These are phyloP conservation scores for Malacosoma neustria DNA, from an alignment of 2,888 invertebrate genomes.

Conservation along the genomic window DNA sequence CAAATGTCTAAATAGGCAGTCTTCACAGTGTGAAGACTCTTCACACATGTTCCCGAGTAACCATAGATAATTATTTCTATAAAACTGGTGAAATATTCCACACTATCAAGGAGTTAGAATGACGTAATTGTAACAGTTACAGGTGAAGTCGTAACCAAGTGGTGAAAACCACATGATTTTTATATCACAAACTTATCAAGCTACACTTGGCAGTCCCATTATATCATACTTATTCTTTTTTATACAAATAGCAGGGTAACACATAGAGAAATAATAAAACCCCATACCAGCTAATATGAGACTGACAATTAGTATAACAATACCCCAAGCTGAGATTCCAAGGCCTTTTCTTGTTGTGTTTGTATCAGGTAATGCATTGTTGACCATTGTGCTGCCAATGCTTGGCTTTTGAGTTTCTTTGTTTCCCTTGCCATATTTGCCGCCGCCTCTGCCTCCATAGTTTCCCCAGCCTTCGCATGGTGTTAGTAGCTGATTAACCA, in stretches of 20 bases:
- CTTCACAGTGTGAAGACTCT: too few relatives aligned
- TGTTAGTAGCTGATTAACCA: slow-evolving; percentile 13
- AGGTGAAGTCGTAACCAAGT: too few relatives aligned
- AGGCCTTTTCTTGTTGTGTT: slow-evolving; percentile 40
- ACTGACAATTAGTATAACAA: slow-evolving; percentile 69
- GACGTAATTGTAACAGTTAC: too few relatives aligned
- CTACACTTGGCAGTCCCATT: slow-evolving; percentile 63
- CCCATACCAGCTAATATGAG: slow-evolving; percentile 67
- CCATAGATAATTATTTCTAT: too few relatives aligned
- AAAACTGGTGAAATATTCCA: too few relatives aligned
- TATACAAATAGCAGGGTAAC: slow-evolving; percentile 78
- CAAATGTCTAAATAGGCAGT: too few relatives aligned
- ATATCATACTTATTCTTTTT: slow-evolving; percentile 72
- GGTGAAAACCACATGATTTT: too few relatives aligned
- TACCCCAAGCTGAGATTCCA: slow-evolving; percentile 80
- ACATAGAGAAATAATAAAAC: slow-evolving; percentile 78
- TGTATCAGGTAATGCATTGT: background rate
- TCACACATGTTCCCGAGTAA: too few relatives aligned
- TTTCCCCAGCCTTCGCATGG: slow-evolving; percentile 29
- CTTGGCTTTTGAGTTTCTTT: slow-evolving; percentile 24
- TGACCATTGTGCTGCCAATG: slow-evolving; percentile 10
- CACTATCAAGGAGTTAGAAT: too few relatives aligned
- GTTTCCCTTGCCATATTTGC: slow-evolving; percentile 19
- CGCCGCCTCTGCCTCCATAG: slow-evolving; percentile 18
- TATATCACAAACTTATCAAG: too few relatives aligned